Evolutionary conservation across 2,888 invertebrate genomes (phyloP).

Genomic region (Brenthis daphne): DNA sequence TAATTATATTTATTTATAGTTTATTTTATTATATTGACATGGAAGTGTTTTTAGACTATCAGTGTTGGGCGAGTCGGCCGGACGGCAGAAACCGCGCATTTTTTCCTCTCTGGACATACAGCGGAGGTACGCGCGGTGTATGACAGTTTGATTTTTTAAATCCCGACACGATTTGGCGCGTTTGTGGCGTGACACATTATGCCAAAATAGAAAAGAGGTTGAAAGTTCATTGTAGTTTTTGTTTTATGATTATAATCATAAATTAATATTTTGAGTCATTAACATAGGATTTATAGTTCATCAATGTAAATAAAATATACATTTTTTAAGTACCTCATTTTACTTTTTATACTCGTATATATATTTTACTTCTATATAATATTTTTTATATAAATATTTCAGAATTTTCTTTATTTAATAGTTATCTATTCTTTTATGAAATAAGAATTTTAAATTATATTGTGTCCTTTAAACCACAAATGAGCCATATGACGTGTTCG

Average conservation of each 20-base stretch:
- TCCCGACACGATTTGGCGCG: conserved; percentile 27
- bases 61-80: conserved; percentile 74
- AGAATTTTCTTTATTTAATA: neutral
- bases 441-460: neutral
- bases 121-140: conserved; percentile 63
- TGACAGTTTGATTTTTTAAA: conserved; percentile 33
- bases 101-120: conserved; percentile 79
- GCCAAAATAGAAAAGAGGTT: conserved; percentile 6
- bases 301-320: too few relatives aligned
- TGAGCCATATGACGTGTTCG: conserved; percentile 24
- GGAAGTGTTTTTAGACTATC: conserved; percentile 69
- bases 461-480: conserved; percentile 27
- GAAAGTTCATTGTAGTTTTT: conserved; percentile 1
- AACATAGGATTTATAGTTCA: too few relatives aligned
- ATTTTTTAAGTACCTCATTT: too few relatives aligned
- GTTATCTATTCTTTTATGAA: too few relatives aligned
- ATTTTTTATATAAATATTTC: too few relatives aligned
- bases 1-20: conserved; percentile 19
- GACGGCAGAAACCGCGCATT: conserved; percentile 77
- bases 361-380: too few relatives aligned
- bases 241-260: neutral
- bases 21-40: conserved; percentile 35
- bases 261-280: neutral
- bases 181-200: conserved; percentile 29
- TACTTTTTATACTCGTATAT: too few relatives aligned